A percentile compares a stretch with the other conserved stretches of the same genome.
phyloP scores from a whole-genome alignment of 53 echinoderm and acorn worm species.

The Hippasteria phrygiana region DNA sequence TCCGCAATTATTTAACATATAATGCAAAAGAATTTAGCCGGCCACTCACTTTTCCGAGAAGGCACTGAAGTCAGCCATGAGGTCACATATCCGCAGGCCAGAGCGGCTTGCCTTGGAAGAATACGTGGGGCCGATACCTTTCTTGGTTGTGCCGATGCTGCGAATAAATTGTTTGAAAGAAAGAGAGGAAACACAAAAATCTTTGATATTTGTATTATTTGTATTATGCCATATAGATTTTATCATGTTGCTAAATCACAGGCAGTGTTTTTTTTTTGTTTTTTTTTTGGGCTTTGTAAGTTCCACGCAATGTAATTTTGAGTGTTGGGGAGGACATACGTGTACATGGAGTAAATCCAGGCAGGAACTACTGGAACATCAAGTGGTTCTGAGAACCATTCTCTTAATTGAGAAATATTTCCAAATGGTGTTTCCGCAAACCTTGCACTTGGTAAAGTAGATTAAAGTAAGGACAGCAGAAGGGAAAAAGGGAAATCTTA shows the following conservation, averaged over 20 bases:
- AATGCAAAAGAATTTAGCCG: neutral
- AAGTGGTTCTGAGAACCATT: too few relatives aligned
- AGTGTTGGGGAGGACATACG: too few relatives aligned
- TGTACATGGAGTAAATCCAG: too few relatives aligned
- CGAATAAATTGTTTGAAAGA: neutral
- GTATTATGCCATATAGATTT: neutral
- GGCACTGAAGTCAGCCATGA: constrained; percentile 86
- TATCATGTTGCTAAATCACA: too few relatives aligned
- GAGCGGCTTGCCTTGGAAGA: constrained; percentile 95
- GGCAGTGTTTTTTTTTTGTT: too few relatives aligned
- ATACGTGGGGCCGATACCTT: constrained; percentile 96
- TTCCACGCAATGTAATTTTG: too few relatives aligned
- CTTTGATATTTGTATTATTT: neutral
- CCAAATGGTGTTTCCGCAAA: too few relatives aligned
- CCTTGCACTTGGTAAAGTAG: too few relatives aligned
- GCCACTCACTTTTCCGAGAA: constrained; percentile 83
- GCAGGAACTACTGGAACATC: too few relatives aligned
- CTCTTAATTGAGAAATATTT: too few relatives aligned
- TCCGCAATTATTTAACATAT: neutral
- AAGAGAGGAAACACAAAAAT: neutral
- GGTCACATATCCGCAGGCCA: constrained; percentile 91
- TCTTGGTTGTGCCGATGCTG: constrained; percentile 99
- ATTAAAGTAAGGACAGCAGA: too few relatives aligned
- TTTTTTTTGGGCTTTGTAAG: too few relatives aligned
- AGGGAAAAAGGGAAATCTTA: neutral